Evolutionary conservation across 2,797 vertebrate genomes (phyloP).

Genomic region (Gallinago solitaria): DNA sequence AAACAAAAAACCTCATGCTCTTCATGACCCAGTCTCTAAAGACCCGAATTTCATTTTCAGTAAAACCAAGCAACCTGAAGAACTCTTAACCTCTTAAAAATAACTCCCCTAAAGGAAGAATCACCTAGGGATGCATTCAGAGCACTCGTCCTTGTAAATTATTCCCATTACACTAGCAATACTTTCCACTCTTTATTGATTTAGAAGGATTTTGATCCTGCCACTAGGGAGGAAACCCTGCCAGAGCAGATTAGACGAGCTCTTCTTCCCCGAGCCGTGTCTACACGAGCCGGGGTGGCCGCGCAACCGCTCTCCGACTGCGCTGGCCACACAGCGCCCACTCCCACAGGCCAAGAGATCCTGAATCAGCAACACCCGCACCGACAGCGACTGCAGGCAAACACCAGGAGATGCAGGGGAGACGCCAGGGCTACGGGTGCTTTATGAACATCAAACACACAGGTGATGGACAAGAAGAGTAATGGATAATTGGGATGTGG

Average conservation of each 20-base stretch:
- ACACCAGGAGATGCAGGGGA: neutral
- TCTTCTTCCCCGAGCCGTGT: fast-evolving
- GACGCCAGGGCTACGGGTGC: fast-evolving
- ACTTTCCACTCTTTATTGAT: neutral
- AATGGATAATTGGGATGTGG: fast-evolving
- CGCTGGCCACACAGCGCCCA: fast-evolving
- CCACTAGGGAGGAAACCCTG: neutral
- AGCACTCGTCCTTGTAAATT: neutral
- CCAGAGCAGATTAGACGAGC: fast-evolving
- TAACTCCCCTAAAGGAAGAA: neutral
- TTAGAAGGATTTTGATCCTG: neutral
- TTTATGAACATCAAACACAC: fast-evolving
- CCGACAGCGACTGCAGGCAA: neutral
- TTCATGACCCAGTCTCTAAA: neutral
- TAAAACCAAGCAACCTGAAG: neutral
- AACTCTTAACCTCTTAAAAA: neutral
- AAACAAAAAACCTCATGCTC: neutral
- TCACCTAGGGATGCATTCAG: neutral
- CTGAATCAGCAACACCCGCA: neutral
- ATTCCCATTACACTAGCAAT: neutral
- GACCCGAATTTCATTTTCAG: fast-evolving
- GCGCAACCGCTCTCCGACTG: fast-evolving
- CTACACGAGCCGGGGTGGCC: fast-evolving
- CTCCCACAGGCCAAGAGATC: neutral
- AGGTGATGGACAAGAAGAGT: neutral